phyloP scores from a whole-genome alignment of 2,888 invertebrate genomes.

The Anticlea derivata region DNA sequence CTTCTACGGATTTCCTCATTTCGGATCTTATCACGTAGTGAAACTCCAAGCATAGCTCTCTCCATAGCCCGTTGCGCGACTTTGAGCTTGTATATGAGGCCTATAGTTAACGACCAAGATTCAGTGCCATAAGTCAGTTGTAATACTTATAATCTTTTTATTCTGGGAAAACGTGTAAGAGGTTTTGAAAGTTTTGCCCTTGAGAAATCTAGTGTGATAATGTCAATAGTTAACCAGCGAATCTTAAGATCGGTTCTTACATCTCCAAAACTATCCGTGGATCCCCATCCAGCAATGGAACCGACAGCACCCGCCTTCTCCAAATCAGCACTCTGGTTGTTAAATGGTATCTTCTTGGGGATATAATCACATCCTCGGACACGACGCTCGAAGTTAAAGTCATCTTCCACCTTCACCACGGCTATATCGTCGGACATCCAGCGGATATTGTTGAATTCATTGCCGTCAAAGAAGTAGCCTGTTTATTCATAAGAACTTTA shows the following conservation, averaged over 20 bases:
- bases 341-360: slow-evolving; percentile 58
- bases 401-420: slow-evolving; percentile 67
- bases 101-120: too few relatives aligned
- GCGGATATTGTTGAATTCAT: slow-evolving; percentile 65
- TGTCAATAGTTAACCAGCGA: too few relatives aligned
- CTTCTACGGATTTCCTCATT: too few relatives aligned
- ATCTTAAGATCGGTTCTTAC: slow-evolving; percentile 52
- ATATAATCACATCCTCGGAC: slow-evolving; percentile 67
- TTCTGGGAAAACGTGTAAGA: too few relatives aligned
- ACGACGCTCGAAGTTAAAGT: slow-evolving; percentile 63
- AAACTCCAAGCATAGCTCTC: too few relatives aligned
- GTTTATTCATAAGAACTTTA: not conserved
- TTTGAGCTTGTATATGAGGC: too few relatives aligned
- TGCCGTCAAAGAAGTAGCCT: slow-evolving; percentile 68
- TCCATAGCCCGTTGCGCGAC: too few relatives aligned
- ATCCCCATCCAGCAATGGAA: slow-evolving; percentile 70
- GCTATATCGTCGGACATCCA: slow-evolving; percentile 76
- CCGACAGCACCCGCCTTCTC: slow-evolving; percentile 52
- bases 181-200: too few relatives aligned
- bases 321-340: slow-evolving; percentile 51
- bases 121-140: too few relatives aligned
- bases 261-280: slow-evolving; percentile 48
- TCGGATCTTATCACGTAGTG: too few relatives aligned
- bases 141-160: too few relatives aligned
- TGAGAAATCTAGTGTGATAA: too few relatives aligned